phyloP scores from a whole-genome alignment of 2,888 invertebrate genomes.

The Therioaphis trifolii region DNA sequence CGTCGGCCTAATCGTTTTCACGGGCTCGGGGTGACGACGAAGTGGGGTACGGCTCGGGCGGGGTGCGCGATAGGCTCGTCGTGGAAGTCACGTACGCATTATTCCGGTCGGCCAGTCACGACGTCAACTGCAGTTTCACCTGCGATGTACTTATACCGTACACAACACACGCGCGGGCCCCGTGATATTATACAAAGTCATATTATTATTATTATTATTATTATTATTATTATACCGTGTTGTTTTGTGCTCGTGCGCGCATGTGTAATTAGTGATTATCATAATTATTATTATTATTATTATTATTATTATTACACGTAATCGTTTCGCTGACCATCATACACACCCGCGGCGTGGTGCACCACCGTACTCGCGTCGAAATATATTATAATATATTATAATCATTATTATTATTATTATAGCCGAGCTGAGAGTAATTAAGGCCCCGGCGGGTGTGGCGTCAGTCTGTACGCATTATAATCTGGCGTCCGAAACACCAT shows the following conservation, averaged over 20 bases:
- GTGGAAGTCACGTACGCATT: not conserved
- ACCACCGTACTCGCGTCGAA: not conserved
- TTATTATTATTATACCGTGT: not conserved
- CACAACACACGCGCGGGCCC: not conserved
- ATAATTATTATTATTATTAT: too few relatives aligned
- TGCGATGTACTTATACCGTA: not conserved
- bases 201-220: not conserved
- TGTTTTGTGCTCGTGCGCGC: too few relatives aligned
- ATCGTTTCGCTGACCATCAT: not conserved
- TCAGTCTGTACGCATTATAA: not conserved
- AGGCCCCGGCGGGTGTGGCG: too few relatives aligned
- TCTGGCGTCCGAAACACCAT: not conserved
- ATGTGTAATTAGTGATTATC: too few relatives aligned
- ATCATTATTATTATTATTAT: not conserved
- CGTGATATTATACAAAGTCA: not conserved
- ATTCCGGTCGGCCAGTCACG: not conserved
- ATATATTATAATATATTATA: not conserved
- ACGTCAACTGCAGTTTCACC: not conserved
- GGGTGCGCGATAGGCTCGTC: not conserved
- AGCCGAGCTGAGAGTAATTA: not conserved
- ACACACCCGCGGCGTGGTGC: not conserved
- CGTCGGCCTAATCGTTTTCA: too few relatives aligned
- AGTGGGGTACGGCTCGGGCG: too few relatives aligned
- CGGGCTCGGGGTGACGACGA: too few relatives aligned
- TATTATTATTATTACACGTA: too few relatives aligned